Percentiles rank a stretch among this genome's conserved stretches.
Evolutionary conservation across 2,797 vertebrate species (phyloP).

Genomic region (Clarias fuscus): DNA sequence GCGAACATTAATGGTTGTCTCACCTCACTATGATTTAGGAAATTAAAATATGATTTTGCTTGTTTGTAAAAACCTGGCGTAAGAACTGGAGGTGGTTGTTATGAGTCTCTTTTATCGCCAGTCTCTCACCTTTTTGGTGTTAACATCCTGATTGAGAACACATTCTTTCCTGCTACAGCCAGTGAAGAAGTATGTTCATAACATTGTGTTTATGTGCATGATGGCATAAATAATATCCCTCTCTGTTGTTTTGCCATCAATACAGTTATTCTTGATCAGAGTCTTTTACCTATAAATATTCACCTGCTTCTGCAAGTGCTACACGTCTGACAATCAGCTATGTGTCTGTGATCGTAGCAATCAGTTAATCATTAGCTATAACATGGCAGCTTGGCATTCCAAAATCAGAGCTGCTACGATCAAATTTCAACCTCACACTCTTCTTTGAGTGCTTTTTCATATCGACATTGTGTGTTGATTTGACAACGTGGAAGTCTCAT

Average conservation of each 20-base stretch:
- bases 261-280: conserved; percentile 11
- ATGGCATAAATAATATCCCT: background rate
- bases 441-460: conserved; percentile 2
- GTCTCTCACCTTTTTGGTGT: conserved; percentile 37
- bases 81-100: conserved; percentile 1
- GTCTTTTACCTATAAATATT: background rate
- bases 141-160: conserved; percentile 31
- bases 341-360: conserved; percentile 9
- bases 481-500: background rate
- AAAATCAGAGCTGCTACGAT: background rate
- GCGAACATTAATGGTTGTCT: background rate
- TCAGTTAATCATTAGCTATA: conserved; percentile 48
- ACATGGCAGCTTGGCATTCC: conserved; percentile 29
- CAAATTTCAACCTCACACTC: background rate
- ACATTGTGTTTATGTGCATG: background rate
- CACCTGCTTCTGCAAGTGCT: conserved; percentile 6
- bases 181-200: conserved; percentile 22
- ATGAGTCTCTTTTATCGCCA: conserved; percentile 15
- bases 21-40: background rate
- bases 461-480: background rate
- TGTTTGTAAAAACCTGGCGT: conserved; percentile 23
- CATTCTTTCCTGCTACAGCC: conserved; percentile 23
- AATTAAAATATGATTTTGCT: background rate
- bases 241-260: background rate
- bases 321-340: background rate